Percentiles rank a stretch among this genome's conserved stretches.
Conservation (phyloP, 1,140 invertebrate species). For the Drosophila hydei region DNA sequence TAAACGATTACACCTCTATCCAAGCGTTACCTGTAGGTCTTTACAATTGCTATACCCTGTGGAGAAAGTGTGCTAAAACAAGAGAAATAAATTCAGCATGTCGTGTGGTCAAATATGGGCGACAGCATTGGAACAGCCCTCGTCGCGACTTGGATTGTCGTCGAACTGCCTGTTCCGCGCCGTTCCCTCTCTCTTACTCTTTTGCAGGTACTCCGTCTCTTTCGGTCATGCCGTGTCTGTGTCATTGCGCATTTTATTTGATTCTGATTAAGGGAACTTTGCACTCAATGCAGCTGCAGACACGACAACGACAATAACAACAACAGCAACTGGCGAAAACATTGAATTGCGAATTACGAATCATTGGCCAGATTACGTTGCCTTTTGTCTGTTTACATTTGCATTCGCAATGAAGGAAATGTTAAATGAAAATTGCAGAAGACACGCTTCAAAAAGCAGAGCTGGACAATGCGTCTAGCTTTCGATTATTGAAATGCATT, state of each 20-base stretch:
- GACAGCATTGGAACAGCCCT: constrained; percentile 24
- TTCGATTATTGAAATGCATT: constrained; percentile 26
- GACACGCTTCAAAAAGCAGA: constrained; percentile 18
- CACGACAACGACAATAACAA: constrained; percentile 13
- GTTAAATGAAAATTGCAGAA: constrained; percentile 49
- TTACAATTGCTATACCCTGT: not conserved
- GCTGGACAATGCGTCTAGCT: not conserved
- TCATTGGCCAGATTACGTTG: constrained; percentile 60
- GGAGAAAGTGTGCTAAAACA: constrained; percentile 1
- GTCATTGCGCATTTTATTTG: constrained; percentile 55
- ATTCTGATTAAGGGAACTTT: constrained; percentile 71
- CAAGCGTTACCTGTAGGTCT: not conserved
- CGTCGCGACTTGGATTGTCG: constrained; percentile 30
- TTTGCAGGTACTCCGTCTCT: not conserved
- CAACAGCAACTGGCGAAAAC: constrained; percentile 19
- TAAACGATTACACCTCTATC: not conserved
- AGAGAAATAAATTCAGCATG: constrained; percentile 21
- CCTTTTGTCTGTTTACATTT: constrained; percentile 60
- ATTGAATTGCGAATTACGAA: constrained; percentile 46
- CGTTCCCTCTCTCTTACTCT: constrained; percentile 1
- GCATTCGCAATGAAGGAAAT: constrained; percentile 59
- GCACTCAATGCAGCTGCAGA: constrained; percentile 52
- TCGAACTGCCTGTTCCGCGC: constrained; percentile 25
- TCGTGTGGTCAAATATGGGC: constrained; percentile 37
- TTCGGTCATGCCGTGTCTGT: not conserved